Percentiles rank a stretch among this genome's conserved stretches.
Conservation (phyloP, 1,140 invertebrate species). For the Dendroctonus ponderosae region DNA sequence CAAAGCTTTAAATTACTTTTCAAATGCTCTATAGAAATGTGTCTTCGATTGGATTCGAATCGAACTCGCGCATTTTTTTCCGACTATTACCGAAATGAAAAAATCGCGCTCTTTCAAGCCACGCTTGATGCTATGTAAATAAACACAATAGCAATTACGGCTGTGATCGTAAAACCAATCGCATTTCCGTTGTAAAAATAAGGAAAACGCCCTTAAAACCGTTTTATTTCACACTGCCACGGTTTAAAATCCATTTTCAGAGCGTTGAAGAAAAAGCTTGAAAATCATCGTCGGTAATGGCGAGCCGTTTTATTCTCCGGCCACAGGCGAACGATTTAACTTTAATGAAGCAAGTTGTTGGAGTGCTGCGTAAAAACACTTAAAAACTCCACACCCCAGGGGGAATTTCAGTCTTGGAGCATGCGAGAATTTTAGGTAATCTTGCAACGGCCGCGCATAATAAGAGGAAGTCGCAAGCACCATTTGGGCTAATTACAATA, state of each 20-base stretch:
- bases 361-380: slow-evolving; percentile 22
- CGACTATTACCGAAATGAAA: too few species aligned
- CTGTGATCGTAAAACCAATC: slow-evolving; percentile 4
- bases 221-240: slow-evolving; percentile 18
- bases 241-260: slow-evolving; percentile 26
- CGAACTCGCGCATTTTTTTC: too few species aligned
- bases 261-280: slow-evolving; percentile 27
- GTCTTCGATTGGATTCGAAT: too few species aligned
- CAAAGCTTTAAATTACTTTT: too few species aligned
- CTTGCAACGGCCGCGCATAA: background rate
- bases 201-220: slow-evolving; percentile 16
- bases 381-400: slow-evolving; percentile 21
- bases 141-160: slow-evolving; percentile 3
- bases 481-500: too few species aligned
- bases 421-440: slow-evolving; percentile 7
- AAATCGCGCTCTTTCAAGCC: too few species aligned
- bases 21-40: too few species aligned
- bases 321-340: slow-evolving; percentile 33
- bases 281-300: slow-evolving; percentile 31
- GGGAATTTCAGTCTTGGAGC: slow-evolving; percentile 5
- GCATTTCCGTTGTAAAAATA: slow-evolving; percentile 15
- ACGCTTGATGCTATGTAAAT: background rate
- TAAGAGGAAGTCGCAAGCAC: too few species aligned
- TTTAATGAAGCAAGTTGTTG: slow-evolving; percentile 33
- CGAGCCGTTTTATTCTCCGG: slow-evolving; percentile 28